Base-by-base conservation (phyloP, 1,140 invertebrate species). In the Bombus balteatus region DNA sequence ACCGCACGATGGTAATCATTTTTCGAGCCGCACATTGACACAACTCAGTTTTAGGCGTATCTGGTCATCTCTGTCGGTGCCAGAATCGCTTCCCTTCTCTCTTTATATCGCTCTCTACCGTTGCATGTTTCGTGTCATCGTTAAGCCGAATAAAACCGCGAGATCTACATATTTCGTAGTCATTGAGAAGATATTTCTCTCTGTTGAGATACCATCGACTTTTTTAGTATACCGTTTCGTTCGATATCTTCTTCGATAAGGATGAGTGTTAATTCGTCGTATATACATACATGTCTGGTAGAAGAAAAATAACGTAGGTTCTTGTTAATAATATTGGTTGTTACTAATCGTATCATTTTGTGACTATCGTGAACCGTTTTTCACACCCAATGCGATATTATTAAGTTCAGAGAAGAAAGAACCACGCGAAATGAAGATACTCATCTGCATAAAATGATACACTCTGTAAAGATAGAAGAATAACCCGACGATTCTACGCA, bases 11-110 rank as follows among this genome's bases (percentile, higher is more conserved):
- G 94, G 88, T 85, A 92, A 66, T 79, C 79, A 81, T 78, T 87
- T 92, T 43, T 53, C 47, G 18, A 53, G 18, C 18, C 34, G 81
- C 10, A 62, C 18, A 53, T 6, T 53, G 68, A 94, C 94, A 93
- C 93, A 93, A 94, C 91, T 94, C 93, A 94, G 94, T 95, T 95
- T 94, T 95, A 94, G 92, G 92, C 93, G 94, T 93, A 93, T 92
- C 86, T 83, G 83, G 89, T 92, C 83, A 85, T 92, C 92, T 89
- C 12, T 65, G n/a, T 10, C n/a, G 28, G 80, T 83, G 85, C 89
- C 84, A 91, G 85, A 86, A 76, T 80, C 83, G 71, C 78, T 80
- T 85, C 84, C 65, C n/a, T 39, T 32, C 59, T 37, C 83, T 88
- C 85, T 89, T 89, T 89, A 83, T 89, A 87, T 87, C 86, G 83